A percentile compares a stretch with the other conserved stretches of the same genome.
Conservation (phyloP, 1,140 invertebrate genomes). For the Leptinotarsa undecemlineata region DNA sequence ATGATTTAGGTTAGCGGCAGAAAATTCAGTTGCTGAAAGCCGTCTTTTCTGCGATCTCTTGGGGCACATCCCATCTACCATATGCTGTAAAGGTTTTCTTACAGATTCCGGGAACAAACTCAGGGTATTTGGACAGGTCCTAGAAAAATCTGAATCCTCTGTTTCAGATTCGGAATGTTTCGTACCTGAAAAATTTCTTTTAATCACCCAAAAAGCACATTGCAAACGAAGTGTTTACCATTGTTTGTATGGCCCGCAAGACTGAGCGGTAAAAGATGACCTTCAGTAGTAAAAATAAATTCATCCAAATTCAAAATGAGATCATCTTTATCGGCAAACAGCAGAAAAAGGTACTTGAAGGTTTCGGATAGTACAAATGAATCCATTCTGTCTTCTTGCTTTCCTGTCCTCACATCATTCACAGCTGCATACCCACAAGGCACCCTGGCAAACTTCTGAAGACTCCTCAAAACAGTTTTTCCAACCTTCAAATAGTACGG, state of each 20-base stretch:
- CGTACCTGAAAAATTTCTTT: neutral
- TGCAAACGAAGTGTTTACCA: neutral
- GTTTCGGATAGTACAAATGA: conserved; percentile 98
- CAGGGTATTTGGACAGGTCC: conserved; percentile 84
- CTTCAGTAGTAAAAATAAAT: conserved; percentile 97
- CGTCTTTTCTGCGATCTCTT: conserved; percentile 59
- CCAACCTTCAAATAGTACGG: conserved; percentile 92
- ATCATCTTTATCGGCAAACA: conserved; percentile 90
- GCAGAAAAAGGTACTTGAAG: conserved; percentile 94
- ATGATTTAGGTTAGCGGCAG: conserved; percentile 88
- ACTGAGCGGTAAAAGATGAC: conserved; percentile 89
- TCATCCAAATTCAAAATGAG: conserved; percentile 90
- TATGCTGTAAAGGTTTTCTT: conserved; percentile 77
- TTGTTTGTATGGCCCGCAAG: conserved; percentile 58
- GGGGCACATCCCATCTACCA: conserved; percentile 82
- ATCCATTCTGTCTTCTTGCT: conserved; percentile 93
- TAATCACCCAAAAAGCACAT: neutral
- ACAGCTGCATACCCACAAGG: conserved; percentile 96
- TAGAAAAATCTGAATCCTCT: conserved; percentile 69
- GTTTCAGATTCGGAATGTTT: conserved; percentile 56
- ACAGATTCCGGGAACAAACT: conserved; percentile 81
- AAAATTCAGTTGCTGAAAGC: conserved; percentile 75
- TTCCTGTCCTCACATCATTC: conserved; percentile 83
- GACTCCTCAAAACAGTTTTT: conserved; percentile 83
- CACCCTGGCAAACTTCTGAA: conserved; percentile 90